These are phyloP conservation scores for Drosophila cardini DNA, from an alignment of 1,140 invertebrate genomes.

Conservation along the genomic window DNA sequence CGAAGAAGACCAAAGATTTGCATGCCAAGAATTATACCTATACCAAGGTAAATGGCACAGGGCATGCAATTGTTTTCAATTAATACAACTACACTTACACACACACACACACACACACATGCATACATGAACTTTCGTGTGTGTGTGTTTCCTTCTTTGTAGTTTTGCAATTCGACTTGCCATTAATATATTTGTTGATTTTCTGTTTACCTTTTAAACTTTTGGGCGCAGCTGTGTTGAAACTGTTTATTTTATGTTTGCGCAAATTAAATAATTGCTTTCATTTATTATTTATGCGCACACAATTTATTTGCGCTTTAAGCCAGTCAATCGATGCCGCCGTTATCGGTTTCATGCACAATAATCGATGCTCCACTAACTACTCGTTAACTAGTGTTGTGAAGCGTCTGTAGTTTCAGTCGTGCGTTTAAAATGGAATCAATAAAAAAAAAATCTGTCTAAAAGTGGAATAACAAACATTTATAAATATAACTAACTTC, in stretches of 20 bases:
- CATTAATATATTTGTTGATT: constrained; percentile 33
- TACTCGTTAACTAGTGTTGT: not conserved
- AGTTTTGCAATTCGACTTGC: constrained; percentile 13
- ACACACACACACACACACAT: not conserved
- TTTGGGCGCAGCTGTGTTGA: constrained; percentile 34
- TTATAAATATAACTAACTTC: too few relatives aligned
- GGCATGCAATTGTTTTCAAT: constrained; percentile 23
- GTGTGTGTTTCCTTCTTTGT: not conserved
- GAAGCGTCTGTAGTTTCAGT: constrained; percentile 1
- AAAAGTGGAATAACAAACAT: too few relatives aligned
- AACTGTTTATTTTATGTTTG: constrained; percentile 50
- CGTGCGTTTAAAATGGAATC: not conserved
- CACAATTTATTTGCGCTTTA: constrained; percentile 19
- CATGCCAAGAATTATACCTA: constrained; percentile 82
- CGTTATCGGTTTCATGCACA: constrained; percentile 6
- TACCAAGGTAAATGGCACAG: constrained; percentile 71
- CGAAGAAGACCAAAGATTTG: constrained; percentile 81
- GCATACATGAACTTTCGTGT: not conserved
- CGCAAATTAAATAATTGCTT: constrained; percentile 42
- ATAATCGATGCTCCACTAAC: constrained; percentile 2
- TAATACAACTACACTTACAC: not conserved
- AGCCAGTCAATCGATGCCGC: constrained; percentile 18
- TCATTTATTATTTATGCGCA: constrained; percentile 37
- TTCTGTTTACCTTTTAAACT: constrained; percentile 33
- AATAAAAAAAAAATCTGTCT: too few relatives aligned